Evolutionary conservation across 2,888 invertebrate species (phyloP), one percentile per base, ranked within the genome.

Genomic region (Lepidochitona cinerea): DNA sequence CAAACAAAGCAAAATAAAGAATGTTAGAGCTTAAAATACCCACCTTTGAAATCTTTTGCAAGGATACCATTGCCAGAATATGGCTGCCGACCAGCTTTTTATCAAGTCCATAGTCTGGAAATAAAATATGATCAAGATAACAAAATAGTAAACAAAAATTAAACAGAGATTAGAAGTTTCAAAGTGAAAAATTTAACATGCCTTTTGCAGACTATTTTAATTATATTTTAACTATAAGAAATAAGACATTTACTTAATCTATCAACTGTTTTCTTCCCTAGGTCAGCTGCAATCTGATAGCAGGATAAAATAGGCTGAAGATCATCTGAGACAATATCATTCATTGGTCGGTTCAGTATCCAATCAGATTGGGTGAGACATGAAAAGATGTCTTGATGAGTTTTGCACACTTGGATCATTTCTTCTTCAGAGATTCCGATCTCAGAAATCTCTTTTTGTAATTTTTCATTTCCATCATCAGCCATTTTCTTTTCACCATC

Each of bases 41-140:
- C 49, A 49, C 49, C 49, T 49, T 49, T 4, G 59, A 14, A 14
- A 14, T 26, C 12, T 59, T 23, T 26, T 59, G 59, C 29, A 59
- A 29, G 5, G 59, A 29, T 9, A 32, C 26, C 1, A 59, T 59
- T 14, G 29, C 26, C 23, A 32, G 52, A 37, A 88, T 79, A 74
- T 89, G 88, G 32, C 87, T 82, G n/a, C 87, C 87, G 12, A 87
- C 69, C 37, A 86, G 66, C n/a, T 79, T 37, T 37, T 54, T 36
- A 64, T 85, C 85, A 14, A 84, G 49, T 33, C 67, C 73, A 59
- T 59, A 26, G 26, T 59, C 59, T 59, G 59, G 2, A 29, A 59
- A 49, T 1, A 7, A 49, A 49, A 49, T n/a, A 49, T 4, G 7
- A 49, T 1, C 3, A n/a, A n/a, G 3, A 4, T 1, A 49, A 49